Conservation (phyloP, 2,113 vertebrate genomes). For the Gobio gobio region DNA sequence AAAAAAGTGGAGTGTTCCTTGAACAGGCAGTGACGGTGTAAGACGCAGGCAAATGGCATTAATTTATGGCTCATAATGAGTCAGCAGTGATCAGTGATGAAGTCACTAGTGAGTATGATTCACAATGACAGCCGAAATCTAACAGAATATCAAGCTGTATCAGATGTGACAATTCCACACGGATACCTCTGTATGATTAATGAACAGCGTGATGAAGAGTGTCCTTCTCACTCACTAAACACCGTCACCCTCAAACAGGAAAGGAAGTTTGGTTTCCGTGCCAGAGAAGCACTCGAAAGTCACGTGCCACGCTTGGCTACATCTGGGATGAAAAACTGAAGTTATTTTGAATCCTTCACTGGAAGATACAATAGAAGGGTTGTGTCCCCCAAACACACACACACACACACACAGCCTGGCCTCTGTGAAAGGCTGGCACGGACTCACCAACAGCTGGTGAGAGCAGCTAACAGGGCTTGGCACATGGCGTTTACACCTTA, state of each 20-base stretch:
- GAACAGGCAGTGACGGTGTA: neutral
- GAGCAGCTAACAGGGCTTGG: constrained; percentile 49
- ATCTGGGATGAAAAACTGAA: constrained; percentile 1
- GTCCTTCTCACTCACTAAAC: neutral
- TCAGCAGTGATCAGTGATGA: neutral
- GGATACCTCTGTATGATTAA: constrained; percentile 33
- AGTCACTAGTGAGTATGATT: neutral
- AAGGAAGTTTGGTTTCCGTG: neutral
- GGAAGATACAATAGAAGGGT: neutral
- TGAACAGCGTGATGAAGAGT: neutral
- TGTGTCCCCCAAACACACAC: neutral
- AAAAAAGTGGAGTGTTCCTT: too few species aligned
- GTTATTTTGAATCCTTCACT: neutral
- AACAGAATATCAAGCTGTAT: constrained; percentile 10
- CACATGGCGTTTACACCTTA: constrained; percentile 54
- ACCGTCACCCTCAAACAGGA: constrained; percentile 8
- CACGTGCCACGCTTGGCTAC: neutral
- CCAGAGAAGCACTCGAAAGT: neutral
- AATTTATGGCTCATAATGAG: neutral
- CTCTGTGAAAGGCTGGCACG: constrained; percentile 45
- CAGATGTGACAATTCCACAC: constrained; percentile 27
- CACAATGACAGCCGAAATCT: neutral
- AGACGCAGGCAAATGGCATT: neutral
- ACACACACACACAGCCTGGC: neutral
- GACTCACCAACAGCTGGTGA: constrained; percentile 56